phyloP scores from a whole-genome alignment of 2,888 invertebrate species.

The Scaptomyza parva region DNA sequence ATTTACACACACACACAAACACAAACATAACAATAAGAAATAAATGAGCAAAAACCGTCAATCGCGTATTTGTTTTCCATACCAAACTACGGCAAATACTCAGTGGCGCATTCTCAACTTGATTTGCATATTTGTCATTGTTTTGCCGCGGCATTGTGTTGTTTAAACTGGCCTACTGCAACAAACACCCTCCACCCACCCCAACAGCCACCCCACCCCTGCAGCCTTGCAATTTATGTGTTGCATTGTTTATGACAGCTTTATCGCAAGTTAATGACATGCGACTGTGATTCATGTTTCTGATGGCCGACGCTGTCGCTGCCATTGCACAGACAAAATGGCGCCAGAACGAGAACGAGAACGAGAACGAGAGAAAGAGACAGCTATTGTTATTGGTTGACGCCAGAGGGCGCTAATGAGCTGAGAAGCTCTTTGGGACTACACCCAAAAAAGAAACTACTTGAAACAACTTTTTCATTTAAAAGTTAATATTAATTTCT shows the following conservation, averaged over 20 bases:
- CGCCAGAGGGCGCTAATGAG: slow-evolving; percentile 57
- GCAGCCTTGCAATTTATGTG: slow-evolving; percentile 62
- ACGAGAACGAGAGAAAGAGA: not conserved
- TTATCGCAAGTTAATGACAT: slow-evolving; percentile 76
- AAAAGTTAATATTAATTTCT: slow-evolving; percentile 62
- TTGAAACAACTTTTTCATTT: slow-evolving; percentile 58
- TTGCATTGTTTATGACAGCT: slow-evolving; percentile 80
- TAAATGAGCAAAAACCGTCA: slow-evolving; percentile 39
- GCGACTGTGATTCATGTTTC: slow-evolving; percentile 69
- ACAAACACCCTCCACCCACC: not conserved
- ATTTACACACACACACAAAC: not conserved
- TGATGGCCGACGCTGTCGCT: not conserved
- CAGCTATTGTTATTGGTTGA: not conserved
- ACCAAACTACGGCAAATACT: not conserved
- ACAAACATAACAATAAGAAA: slow-evolving; percentile 18
- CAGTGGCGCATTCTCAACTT: slow-evolving; percentile 31
- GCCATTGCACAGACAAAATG: slow-evolving; percentile 28
- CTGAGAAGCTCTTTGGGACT: slow-evolving; percentile 23
- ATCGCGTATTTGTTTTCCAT: slow-evolving; percentile 10
- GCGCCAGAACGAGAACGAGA: not conserved
- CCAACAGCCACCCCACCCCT: not conserved
- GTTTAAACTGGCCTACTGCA: slow-evolving; percentile 3
- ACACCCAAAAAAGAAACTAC: no score
- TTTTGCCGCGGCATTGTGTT: slow-evolving; percentile 43
- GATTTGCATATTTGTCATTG: slow-evolving; percentile 76